Conservation (phyloP, 1,140 invertebrate species). For the Drosophila guanche region DNA sequence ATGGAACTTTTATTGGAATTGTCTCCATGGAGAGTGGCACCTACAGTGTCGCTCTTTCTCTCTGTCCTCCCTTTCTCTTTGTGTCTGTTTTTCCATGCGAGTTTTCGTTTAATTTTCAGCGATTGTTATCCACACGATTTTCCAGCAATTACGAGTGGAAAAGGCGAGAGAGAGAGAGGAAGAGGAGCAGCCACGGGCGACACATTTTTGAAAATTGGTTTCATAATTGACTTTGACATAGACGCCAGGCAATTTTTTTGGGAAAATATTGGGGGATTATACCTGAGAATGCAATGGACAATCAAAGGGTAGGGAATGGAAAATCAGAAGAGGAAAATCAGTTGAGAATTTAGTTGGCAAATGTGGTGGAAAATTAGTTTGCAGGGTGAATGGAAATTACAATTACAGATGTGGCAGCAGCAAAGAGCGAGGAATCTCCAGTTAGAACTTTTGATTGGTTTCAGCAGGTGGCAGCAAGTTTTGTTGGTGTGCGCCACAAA, state of each 20-base stretch:
- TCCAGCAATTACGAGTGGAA: slow-evolving; percentile 41
- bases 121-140: slow-evolving; percentile 49
- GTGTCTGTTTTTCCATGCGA: background rate
- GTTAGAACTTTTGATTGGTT: slow-evolving; percentile 33
- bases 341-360: too few species aligned
- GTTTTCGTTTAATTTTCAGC: slow-evolving; percentile 25
- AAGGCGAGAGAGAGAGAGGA: slow-evolving; percentile 1
- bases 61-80: slow-evolving; percentile 6
- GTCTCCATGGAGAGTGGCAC: slow-evolving; percentile 1
- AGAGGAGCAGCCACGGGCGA: slow-evolving; percentile 6
- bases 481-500: too few species aligned
- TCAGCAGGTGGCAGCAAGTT: slow-evolving; percentile 10
- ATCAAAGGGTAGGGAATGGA: slow-evolving; percentile 10
- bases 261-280: slow-evolving; percentile 22
- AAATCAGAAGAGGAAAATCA: too few species aligned
- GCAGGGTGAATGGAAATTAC: too few species aligned
- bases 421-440: slow-evolving; percentile 2
- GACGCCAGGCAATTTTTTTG: slow-evolving; percentile 42
- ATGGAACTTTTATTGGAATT: slow-evolving; percentile 4
- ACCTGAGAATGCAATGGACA: slow-evolving; percentile 14
- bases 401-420: too few species aligned
- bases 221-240: slow-evolving; percentile 73
- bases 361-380: slow-evolving; percentile 32
- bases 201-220: slow-evolving; percentile 48
- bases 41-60: background rate